Percentiles rank a stretch among this genome's conserved stretches.
These are phyloP conservation scores for Harpalus rubripes DNA, from an alignment of 2,888 invertebrate species.

Conservation along the genomic window DNA sequence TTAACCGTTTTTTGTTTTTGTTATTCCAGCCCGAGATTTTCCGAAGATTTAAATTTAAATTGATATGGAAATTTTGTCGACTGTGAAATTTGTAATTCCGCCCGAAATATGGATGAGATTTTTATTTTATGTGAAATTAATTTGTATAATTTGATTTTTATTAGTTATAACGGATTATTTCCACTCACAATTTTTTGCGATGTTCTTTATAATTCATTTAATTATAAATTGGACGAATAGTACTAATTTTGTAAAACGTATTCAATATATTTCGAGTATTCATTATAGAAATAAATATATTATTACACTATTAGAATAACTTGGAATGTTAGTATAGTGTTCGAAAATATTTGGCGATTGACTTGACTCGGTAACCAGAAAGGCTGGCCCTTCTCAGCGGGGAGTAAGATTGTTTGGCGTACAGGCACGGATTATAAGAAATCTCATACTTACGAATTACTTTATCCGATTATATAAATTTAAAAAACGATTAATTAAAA, in stretches of 20 bases:
- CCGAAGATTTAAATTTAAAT: slow-evolving; percentile 57
- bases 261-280: too few species aligned
- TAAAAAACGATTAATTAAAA: too few species aligned
- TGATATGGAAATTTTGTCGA: slow-evolving; percentile 61
- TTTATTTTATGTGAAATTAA: slow-evolving; percentile 48
- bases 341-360: too few species aligned
- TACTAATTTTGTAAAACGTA: not conserved
- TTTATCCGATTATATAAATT: too few species aligned
- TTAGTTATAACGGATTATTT: slow-evolving; percentile 32
- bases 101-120: slow-evolving; percentile 40
- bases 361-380: too few species aligned
- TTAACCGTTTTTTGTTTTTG: slow-evolving; percentile 47
- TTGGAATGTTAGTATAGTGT: too few species aligned
- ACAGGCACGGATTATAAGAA: too few species aligned
- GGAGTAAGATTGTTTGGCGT: too few species aligned
- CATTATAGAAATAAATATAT: too few species aligned
- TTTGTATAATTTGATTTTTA: slow-evolving; percentile 48
- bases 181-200: slow-evolving; percentile 17
- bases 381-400: too few species aligned
- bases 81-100: slow-evolving; percentile 59
- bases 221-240: not conserved
- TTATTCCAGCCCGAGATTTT: slow-evolving; percentile 38
- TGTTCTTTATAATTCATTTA: not conserved
- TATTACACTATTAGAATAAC: too few species aligned
- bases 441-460: too few species aligned